phyloP scores from a whole-genome alignment of 2,797 vertebrate genomes.

The Denticeps clupeoides region DNA sequence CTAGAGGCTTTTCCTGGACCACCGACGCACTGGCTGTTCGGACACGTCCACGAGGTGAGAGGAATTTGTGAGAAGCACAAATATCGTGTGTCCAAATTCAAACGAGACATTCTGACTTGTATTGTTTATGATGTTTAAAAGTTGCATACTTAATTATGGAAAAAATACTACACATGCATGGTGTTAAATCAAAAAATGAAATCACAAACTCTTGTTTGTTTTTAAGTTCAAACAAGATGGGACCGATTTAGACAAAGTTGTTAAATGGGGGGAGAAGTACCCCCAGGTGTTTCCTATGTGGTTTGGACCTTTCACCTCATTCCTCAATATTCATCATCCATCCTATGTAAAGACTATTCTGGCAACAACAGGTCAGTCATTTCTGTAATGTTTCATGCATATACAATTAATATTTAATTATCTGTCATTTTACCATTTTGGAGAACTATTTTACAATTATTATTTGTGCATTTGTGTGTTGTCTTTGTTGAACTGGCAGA shows the following conservation, averaged over 20 bases:
- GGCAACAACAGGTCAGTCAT: slow-evolving; percentile 61
- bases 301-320: slow-evolving; percentile 57
- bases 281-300: slow-evolving; percentile 64
- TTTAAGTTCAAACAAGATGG: slow-evolving; percentile 54
- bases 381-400: neutral
- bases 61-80: neutral
- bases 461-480: neutral
- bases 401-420: neutral
- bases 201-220: neutral
- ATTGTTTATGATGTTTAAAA: neutral
- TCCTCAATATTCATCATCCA: slow-evolving; percentile 67
- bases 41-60: slow-evolving; percentile 44
- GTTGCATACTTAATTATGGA: no score
- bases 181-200: slow-evolving; percentile 3
- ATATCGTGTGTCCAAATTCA: neutral
- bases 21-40: slow-evolving; percentile 49
- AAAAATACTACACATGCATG: neutral
- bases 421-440: neutral
- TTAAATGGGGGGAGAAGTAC: slow-evolving; percentile 52
- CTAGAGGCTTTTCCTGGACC: slow-evolving; percentile 43
- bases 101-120: neutral
- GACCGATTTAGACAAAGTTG: slow-evolving; percentile 27
- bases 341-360: slow-evolving; percentile 72
- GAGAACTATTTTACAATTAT: neutral
- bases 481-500: slow-evolving; percentile 37